Percentiles rank a stretch among this genome's conserved stretches.
phyloP scores from a whole-genome alignment of 2,113 vertebrate genomes.

The Psettodes erumei region DNA sequence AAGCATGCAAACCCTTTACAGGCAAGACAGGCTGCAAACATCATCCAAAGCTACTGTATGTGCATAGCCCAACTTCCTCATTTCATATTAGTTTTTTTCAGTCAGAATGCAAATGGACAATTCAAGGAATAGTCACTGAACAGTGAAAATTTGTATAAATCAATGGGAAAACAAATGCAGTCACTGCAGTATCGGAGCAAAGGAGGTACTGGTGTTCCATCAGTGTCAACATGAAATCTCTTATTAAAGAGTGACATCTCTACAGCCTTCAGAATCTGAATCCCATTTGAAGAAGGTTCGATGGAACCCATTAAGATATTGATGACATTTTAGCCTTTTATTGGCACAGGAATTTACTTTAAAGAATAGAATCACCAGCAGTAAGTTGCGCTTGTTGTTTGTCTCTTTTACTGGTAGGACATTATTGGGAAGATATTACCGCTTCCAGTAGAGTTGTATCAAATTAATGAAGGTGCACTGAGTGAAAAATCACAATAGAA shows the following conservation, averaged over 20 bases:
- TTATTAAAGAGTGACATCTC: neutral
- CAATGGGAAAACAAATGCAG: conserved; percentile 21
- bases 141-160: conserved; percentile 14
- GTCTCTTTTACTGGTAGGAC: neutral
- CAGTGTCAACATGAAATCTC: conserved; percentile 2
- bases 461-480: conserved; percentile 16
- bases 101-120: conserved; percentile 19
- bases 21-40: neutral
- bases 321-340: neutral
- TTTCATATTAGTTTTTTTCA: neutral
- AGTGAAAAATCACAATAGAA: conserved; percentile 29
- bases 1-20: neutral
- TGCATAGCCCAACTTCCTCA: neutral
- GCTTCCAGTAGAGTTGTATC: neutral
- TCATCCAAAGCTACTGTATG: neutral
- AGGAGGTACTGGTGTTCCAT: conserved; percentile 20
- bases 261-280: neutral
- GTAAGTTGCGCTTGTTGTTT: neutral
- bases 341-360: neutral
- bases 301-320: neutral
- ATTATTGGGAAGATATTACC: conserved; percentile 13
- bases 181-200: neutral
- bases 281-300: neutral
- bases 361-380: conserved; percentile 9
- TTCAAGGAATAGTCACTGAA: neutral